Conservation (phyloP, 2,113 vertebrate genomes). For the Pionites leucogaster region DNA sequence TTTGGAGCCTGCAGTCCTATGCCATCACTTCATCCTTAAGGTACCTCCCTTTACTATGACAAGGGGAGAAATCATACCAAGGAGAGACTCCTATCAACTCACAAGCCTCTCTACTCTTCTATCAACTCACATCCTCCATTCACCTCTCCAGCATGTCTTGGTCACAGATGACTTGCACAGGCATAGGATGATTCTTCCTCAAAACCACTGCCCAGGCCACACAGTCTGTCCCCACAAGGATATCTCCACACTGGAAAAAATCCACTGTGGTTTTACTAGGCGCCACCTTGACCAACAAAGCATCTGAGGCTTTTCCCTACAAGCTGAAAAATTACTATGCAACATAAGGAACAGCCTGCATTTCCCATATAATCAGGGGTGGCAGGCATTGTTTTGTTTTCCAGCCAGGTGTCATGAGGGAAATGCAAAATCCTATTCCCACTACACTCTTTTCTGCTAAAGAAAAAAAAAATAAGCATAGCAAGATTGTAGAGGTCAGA, state of each 20-base stretch:
- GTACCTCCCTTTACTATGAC: not conserved
- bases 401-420: not conserved
- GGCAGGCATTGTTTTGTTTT: not conserved
- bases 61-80: not conserved
- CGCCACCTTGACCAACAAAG: not conserved
- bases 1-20: not conserved
- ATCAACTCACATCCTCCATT: not conserved
- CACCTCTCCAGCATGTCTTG: fast-evolving
- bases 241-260: not conserved
- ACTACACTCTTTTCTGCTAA: not conserved
- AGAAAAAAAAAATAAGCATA: not conserved
- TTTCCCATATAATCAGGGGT: not conserved
- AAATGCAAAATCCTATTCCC: not conserved
- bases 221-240: not conserved
- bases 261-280: not conserved
- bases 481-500: not conserved
- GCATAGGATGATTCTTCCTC: not conserved
- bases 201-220: not conserved
- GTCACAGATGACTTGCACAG: not conserved
- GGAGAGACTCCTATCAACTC: too few species aligned
- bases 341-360: not conserved
- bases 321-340: not conserved
- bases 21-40: not conserved
- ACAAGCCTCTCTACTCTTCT: not conserved
- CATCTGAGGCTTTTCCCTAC: not conserved